These are phyloP conservation scores for Lethenteron camtschaticum DNA, from an alignment of 2,113 vertebrate genomes.

Conservation along the genomic window DNA sequence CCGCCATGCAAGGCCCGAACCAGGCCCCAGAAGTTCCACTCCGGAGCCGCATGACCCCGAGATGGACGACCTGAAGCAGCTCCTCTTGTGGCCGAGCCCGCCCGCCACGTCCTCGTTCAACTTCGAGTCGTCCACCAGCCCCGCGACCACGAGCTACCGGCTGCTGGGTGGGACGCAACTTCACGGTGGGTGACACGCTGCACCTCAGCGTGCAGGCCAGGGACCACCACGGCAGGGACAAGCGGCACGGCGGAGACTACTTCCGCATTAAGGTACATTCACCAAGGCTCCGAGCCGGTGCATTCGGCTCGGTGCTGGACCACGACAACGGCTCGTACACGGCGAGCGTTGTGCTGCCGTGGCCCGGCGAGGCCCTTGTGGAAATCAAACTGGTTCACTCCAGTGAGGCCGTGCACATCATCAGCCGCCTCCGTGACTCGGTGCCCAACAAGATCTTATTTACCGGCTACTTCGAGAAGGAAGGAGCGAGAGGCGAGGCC, in stretches of 20 bases:
- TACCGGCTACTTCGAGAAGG: conserved; percentile 60
- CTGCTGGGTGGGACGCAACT: too few relatives aligned
- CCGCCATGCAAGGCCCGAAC: too few relatives aligned
- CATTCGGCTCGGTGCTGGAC: conserved; percentile 13
- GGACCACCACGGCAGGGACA: conserved; percentile 10
- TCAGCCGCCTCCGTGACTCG: conserved; percentile 37
- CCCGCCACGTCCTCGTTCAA: too few relatives aligned
- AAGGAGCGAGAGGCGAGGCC: conserved; percentile 40
- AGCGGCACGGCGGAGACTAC: conserved; percentile 17
- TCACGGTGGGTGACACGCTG: conserved; percentile 12
- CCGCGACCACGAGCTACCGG: too few relatives aligned
- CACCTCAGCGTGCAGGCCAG: conserved; percentile 10
- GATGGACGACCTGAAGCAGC: too few relatives aligned
- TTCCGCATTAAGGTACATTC: conserved; percentile 16
- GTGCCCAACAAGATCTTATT: conserved; percentile 64
- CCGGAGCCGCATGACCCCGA: too few relatives aligned
- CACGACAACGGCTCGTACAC: conserved; percentile 15
- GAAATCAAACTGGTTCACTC: conserved; percentile 15
- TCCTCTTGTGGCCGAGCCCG: too few relatives aligned
- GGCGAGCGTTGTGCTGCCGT: conserved; percentile 12
- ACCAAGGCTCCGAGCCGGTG: conserved; percentile 13
- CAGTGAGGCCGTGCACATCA: conserved; percentile 16
- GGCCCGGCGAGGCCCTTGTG: conserved; percentile 14
- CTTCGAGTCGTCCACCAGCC: too few relatives aligned
- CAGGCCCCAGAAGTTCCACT: too few relatives aligned